Evolutionary conservation across 1,140 invertebrate species (phyloP).

Genomic region (Meloidogyne floridensis): DNA sequence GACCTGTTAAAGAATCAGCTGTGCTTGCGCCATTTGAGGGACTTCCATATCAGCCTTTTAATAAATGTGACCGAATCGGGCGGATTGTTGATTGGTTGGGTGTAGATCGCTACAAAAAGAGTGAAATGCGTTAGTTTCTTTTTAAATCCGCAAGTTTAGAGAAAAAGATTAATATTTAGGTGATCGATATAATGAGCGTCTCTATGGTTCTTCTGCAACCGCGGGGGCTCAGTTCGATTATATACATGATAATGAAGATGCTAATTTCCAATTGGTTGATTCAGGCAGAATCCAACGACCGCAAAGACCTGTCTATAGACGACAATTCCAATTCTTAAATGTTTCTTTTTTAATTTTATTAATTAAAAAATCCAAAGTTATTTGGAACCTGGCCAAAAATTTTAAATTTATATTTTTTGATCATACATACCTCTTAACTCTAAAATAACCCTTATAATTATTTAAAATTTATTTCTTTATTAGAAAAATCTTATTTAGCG

Average conservation of each 20-base stretch:
- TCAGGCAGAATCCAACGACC: conserved; percentile 43
- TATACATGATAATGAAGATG: conserved; percentile 63
- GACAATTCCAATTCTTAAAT: conserved; percentile 38
- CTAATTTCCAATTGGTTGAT: conserved; percentile 65
- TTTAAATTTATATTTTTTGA: no score
- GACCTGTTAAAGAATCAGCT: conserved; percentile 7
- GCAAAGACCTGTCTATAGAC: conserved; percentile 44
- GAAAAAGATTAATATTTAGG: conserved; percentile 35
- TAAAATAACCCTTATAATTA: background rate
- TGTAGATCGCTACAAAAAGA: conserved; percentile 61
- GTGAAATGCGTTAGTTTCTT: conserved; percentile 43
- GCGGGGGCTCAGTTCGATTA: conserved; percentile 64
- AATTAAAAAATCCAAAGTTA: no score
- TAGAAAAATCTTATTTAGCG: conserved; percentile 31
- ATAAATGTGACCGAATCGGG: conserved; percentile 63
- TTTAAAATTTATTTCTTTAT: background rate
- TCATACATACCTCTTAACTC: no score
- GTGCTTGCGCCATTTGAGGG: conserved; percentile 42
- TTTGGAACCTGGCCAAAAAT: no score
- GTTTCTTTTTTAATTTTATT: background rate
- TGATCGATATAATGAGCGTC: conserved; percentile 64
- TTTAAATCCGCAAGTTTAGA: background rate
- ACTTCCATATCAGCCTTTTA: conserved; percentile 64
- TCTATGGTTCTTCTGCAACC: conserved; percentile 64
- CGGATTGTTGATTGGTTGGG: conserved; percentile 66